Evolutionary conservation across 1,140 invertebrate species (phyloP), one percentile per base, ranked within the genome.

Genomic region (Ceratina australensis): DNA sequence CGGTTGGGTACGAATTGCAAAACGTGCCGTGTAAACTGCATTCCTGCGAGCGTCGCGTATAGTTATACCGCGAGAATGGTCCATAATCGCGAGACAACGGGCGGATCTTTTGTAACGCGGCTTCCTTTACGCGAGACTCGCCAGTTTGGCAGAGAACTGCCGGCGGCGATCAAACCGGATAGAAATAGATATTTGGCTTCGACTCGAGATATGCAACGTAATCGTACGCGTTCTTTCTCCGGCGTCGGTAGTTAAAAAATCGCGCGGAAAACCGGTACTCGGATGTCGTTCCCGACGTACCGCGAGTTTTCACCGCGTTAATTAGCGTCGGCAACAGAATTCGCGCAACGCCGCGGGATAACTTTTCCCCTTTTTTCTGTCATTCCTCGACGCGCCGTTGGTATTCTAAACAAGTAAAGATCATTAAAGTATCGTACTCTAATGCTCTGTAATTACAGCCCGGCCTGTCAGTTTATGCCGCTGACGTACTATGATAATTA

Each of bases 131-230:
- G 16, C 18, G 20, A 42, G 52, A 61, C 26, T 20, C 50, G 16
- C 71, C 18, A 42, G 16, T 67, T 77, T 79, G 73, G 28, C 64
- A 47, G 3, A 64, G 47, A 72, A 20, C 28, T 24, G 3, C 5
- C 33, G 61, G 3, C 5, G 5, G 61, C 63, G 64, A 83, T 81
- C 69, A 56, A 57, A 16, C n/a, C n/a, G n/a, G n/a, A n/a, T 24
- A 33, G 71, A 74, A 78, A 83, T 79, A 83, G 80, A 83, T 66
- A 42, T 42, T 42, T 42, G 33, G 33, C 33, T 42, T 3, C 5
- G 33, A 72, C 69, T 69, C 50, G 18, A 50, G 24, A 50, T 15
- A n/a, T 26, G 16, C 47, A 15, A 54, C n/a, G 20, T 10, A 49
- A 0, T 15, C 16, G 28, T 56, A 18, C 33, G 18, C 16, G 50